Conservation (phyloP, 2,113 vertebrate genomes). For the Chionodraco myersi region DNA sequence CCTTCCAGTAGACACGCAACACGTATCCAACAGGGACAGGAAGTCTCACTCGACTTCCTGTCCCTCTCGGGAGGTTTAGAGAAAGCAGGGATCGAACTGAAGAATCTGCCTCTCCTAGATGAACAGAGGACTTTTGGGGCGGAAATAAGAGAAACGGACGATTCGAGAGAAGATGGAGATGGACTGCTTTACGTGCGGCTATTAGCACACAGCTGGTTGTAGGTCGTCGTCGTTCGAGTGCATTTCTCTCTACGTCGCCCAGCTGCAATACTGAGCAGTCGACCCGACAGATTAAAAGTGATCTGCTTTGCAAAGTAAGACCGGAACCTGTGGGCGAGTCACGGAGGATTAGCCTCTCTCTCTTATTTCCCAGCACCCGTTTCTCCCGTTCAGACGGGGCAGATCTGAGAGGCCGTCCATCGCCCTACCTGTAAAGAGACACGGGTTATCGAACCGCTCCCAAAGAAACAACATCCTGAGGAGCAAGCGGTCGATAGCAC, state of each 20-base stretch:
- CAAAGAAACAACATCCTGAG: too few species aligned
- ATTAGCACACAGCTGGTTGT: neutral
- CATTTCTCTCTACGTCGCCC: conserved; percentile 10
- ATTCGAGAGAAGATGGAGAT: conserved; percentile 51
- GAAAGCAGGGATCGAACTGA: conserved; percentile 59
- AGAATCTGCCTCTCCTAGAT: conserved; percentile 67
- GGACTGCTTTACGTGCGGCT: conserved; percentile 40
- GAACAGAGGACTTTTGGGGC: conserved; percentile 50
- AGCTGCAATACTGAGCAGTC: conserved; percentile 9
- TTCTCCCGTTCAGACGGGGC: conserved; percentile 41
- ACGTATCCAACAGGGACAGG: conserved; percentile 21
- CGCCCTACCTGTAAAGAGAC: too few species aligned
- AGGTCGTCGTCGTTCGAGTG: conserved; percentile 12
- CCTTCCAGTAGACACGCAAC: conserved; percentile 54
- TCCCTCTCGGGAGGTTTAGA: neutral
- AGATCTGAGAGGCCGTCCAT: too few species aligned
- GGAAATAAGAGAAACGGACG: too few species aligned
- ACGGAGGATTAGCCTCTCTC: conserved; percentile 50
- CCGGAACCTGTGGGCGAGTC: conserved; percentile 20
- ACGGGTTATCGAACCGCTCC: too few species aligned
- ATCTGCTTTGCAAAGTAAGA: conserved; percentile 44
- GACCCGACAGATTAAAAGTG: conserved; percentile 3
- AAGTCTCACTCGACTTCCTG: conserved; percentile 32
- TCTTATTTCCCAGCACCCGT: conserved; percentile 38
- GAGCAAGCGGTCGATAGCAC: too few species aligned